Evolutionary conservation across 2,888 invertebrate species (phyloP).

Genomic region (Cheilosia vernalis): DNA sequence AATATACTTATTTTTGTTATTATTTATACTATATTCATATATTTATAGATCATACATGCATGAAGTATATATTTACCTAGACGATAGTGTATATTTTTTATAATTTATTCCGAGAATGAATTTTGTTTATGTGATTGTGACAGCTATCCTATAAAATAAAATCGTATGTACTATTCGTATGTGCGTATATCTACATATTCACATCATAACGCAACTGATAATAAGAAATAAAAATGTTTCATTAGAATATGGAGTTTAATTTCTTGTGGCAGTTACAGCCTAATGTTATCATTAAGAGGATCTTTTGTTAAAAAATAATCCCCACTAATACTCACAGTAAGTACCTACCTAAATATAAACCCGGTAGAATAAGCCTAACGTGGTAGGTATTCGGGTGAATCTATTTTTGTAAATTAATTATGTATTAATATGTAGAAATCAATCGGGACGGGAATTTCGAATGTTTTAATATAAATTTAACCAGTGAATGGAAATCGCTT

Average conservation of each 20-base stretch:
- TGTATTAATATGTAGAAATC: too few species aligned
- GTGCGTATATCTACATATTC: constrained; percentile 39
- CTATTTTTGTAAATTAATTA: too few species aligned
- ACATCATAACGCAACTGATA: constrained; percentile 47
- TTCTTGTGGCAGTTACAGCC: too few species aligned
- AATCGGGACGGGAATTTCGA: too few species aligned
- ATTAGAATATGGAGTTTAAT: constrained; percentile 12
- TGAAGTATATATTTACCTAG: constrained; percentile 21
- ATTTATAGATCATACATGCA: constrained; percentile 28
- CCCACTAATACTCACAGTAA: too few species aligned
- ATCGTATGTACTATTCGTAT: constrained; percentile 44
- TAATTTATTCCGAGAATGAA: constrained; percentile 52
- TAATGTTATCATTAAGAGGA: too few species aligned
- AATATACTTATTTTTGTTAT: constrained; percentile 39
- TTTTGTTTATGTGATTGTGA: constrained; percentile 56
- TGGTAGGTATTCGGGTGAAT: too few species aligned
- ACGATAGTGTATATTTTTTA: constrained; percentile 65
- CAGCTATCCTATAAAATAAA: constrained; percentile 49
- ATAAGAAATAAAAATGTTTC: constrained; percentile 46
- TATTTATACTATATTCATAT: constrained; percentile 13
- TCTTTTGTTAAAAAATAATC: background rate
- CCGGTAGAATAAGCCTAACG: too few species aligned
- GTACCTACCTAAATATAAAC: too few species aligned
- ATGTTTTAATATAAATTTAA: too few species aligned
- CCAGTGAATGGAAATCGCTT: too few species aligned